Conservation (phyloP, 2,113 vertebrate genomes). For the cattle (Bos taurus) region ARS-UCD2.0 NC_037332.1:118894501-118895000, state of each 20-base stretch:
- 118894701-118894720: no score
- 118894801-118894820: rapidly evolving
- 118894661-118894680: background rate
- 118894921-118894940: background rate
- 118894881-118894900: rapidly evolving
- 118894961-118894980: rapidly evolving
- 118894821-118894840: rapidly evolving
- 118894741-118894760: rapidly evolving
- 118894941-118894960: background rate
- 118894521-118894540: rapidly evolving
- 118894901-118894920: background rate
- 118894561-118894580: rapidly evolving
- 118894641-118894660: rapidly evolving
- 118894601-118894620: rapidly evolving
- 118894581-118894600: rapidly evolving
- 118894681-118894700: background rate
- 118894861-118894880: rapidly evolving
- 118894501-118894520: rapidly evolving
- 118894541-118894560: rapidly evolving
- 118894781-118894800: rapidly evolving
- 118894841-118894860: background rate
- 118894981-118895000: background rate
- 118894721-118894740: rapidly evolving
- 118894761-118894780: background rate
- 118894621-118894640: rapidly evolving